A percentile compares a stretch with the other conserved stretches of the same genome.
Evolutionary conservation across 2,113 vertebrate genomes (phyloP).

Genomic region (Alethe diademata): DNA sequence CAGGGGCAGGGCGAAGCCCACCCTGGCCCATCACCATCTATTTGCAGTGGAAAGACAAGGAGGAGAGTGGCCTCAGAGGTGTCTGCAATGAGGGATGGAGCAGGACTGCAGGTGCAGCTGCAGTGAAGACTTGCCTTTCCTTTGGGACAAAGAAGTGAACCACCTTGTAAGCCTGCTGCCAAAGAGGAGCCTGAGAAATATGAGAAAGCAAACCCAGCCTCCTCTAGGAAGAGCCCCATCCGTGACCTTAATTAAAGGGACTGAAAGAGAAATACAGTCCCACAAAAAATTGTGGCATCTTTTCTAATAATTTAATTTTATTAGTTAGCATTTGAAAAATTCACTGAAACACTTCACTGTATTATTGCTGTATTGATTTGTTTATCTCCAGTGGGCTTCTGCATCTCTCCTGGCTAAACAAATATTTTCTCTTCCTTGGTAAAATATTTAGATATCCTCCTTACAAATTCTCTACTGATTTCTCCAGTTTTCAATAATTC

Average conservation of each 20-base stretch:
- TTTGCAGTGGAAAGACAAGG: not conserved
- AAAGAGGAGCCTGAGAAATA: not conserved
- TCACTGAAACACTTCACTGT: conserved; percentile 53
- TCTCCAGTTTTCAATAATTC: conserved; percentile 62
- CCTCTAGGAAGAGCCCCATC: not conserved
- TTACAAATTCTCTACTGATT: conserved; percentile 55
- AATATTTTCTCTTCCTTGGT: conserved; percentile 63
- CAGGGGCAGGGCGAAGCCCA: not conserved
- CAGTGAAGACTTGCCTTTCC: not conserved
- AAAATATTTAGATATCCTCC: conserved; percentile 63
- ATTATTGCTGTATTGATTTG: conserved; percentile 65
- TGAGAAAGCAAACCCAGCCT: not conserved
- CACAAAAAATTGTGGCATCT: not conserved
- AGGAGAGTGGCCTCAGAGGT: not conserved
- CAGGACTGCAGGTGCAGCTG: not conserved
- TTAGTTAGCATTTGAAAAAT: conserved; percentile 45
- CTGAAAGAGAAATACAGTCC: conserved; percentile 27
- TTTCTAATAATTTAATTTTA: conserved; percentile 45
- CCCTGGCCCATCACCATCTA: not conserved
- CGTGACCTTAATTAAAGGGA: conserved; percentile 27
- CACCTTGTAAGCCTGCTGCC: not conserved
- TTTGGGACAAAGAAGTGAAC: not conserved
- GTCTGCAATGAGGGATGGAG: not conserved
- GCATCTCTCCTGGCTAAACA: conserved; percentile 63
- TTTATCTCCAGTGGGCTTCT: conserved; percentile 46